These are phyloP conservation scores for Astur gentilis DNA, from an alignment of 2,113 vertebrate genomes.

Conservation along the genomic window DNA sequence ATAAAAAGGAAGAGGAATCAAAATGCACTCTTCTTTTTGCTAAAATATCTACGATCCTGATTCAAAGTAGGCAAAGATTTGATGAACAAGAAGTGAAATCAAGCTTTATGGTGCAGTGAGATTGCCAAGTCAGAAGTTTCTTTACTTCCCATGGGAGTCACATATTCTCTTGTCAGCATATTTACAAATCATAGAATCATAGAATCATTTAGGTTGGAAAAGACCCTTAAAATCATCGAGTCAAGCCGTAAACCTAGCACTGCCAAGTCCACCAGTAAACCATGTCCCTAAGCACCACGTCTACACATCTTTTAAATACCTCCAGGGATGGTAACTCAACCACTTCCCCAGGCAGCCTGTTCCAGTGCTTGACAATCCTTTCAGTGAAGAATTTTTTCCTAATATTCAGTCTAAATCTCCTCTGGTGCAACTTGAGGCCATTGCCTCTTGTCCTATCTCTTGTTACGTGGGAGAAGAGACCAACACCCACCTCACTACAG, in stretches of 20 bases:
- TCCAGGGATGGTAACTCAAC: background rate
- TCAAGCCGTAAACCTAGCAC: fast-evolving
- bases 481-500: fast-evolving
- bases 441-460: background rate
- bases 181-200: background rate
- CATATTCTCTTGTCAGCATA: background rate
- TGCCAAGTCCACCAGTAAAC: background rate
- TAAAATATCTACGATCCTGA: background rate
- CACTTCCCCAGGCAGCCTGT: background rate
- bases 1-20: background rate
- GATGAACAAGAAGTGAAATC: background rate
- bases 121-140: background rate
- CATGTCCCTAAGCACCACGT: background rate
- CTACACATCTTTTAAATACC: background rate
- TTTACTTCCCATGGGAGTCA: background rate
- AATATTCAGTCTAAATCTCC: background rate
- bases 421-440: background rate
- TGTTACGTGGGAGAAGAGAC: background rate
- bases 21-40: background rate
- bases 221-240: background rate
- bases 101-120: background rate
- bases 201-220: background rate
- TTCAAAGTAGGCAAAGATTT: background rate
- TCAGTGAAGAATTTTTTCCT: background rate
- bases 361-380: background rate